Evolutionary conservation across 2,113 vertebrate genomes (phyloP).

Genomic region (Tyto alba): DNA sequence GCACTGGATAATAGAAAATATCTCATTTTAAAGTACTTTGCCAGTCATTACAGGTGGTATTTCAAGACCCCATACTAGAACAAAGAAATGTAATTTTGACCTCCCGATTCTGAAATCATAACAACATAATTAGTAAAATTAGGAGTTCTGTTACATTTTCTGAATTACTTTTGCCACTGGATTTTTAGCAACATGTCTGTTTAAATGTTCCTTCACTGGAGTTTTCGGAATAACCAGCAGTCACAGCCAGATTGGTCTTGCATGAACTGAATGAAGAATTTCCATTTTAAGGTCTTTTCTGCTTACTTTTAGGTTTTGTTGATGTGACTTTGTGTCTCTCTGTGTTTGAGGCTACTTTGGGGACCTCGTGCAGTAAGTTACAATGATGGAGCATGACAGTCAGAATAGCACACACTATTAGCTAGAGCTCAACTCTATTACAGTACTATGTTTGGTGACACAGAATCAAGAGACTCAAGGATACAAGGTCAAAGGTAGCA

Average conservation of each 20-base stretch:
- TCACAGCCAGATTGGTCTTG: conserved; percentile 37
- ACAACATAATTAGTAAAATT: background rate
- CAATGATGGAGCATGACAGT: conserved; percentile 89
- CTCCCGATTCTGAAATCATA: background rate
- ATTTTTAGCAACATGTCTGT: background rate
- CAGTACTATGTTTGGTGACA: conserved; percentile 82
- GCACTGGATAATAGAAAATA: background rate
- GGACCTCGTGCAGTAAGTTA: conserved; percentile 84
- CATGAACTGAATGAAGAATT: conserved; percentile 61
- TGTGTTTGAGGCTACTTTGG: conserved; percentile 76
- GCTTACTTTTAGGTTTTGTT: conserved; percentile 68
- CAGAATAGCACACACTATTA: conserved; percentile 88
- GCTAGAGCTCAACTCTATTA: conserved; percentile 85
- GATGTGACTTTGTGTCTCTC: conserved; percentile 62
- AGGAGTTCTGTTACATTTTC: background rate
- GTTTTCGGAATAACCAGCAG: conserved; percentile 16
- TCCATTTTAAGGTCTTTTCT: conserved; percentile 69
- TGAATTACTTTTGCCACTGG: background rate
- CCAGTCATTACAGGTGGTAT: background rate
- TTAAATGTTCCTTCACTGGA: background rate
- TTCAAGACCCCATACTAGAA: background rate
- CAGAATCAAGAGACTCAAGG: conserved; percentile 86
- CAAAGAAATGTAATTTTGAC: background rate
- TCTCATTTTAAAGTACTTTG: background rate
- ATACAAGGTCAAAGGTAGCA: conserved; percentile 87